phyloP scores from a whole-genome alignment of 23 tunicate species.

The Ascidia mentula region DNA sequence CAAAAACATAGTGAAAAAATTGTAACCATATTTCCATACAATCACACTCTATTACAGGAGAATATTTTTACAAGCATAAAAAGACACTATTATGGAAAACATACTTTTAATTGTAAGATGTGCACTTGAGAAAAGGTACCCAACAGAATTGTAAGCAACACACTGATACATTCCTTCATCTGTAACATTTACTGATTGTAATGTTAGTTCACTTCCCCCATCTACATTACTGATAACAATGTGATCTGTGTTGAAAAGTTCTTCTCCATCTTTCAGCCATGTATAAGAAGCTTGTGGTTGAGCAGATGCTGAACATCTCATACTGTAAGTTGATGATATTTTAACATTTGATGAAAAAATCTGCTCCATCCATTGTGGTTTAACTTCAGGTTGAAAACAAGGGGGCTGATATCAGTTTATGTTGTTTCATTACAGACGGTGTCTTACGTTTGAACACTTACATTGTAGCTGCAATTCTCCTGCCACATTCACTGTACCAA shows the following conservation, averaged over 20 bases:
- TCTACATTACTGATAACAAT: not conserved
- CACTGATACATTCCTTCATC: conserved; percentile 68
- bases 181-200: not conserved
- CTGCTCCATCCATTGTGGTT: conserved; percentile 37
- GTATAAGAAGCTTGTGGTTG: conserved; percentile 16
- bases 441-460: too few species aligned
- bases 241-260: not conserved
- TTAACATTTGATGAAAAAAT: conserved; percentile 11
- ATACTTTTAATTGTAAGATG: conserved; percentile 29
- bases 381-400: too few species aligned
- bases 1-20: too few species aligned
- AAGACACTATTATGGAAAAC: too few species aligned
- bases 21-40: too few species aligned
- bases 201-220: conserved; percentile 7
- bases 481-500: not conserved
- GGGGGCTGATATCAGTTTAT: too few species aligned
- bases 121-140: conserved; percentile 50
- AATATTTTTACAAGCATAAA: too few species aligned
- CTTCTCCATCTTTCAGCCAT: conserved; percentile 48
- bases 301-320: conserved; percentile 32
- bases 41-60: too few species aligned
- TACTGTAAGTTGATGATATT: not conserved
- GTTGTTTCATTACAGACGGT: too few species aligned
- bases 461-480: conserved; percentile 33
- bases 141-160: conserved; percentile 28